Conservation (phyloP, 2,797 vertebrate genomes). For the Bucorvus abyssinicus region DNA sequence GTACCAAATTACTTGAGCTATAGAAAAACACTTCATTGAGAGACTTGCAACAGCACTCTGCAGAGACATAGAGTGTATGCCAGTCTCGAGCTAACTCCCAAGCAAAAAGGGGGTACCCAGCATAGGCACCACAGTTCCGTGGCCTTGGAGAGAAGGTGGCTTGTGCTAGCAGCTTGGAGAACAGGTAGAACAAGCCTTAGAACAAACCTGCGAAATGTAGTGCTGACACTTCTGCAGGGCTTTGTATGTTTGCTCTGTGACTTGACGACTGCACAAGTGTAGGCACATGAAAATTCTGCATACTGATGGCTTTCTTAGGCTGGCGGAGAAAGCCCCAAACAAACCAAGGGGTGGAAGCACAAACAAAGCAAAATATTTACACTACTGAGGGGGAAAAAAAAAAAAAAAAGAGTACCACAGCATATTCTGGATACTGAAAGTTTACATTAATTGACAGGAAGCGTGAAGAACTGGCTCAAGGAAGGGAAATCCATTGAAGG, state of each 20-base stretch:
- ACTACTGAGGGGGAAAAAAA: neutral
- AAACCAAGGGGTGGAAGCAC: neutral
- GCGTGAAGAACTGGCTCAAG: neutral
- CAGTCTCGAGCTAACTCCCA: neutral
- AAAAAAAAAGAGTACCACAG: neutral
- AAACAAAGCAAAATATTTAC: neutral
- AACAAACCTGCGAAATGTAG: neutral
- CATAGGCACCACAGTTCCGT: neutral
- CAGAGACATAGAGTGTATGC: accelerated
- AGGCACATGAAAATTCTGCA: neutral
- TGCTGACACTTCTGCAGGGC: neutral
- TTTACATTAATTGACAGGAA: neutral
- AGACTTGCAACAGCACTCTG: neutral
- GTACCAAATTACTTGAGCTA: neutral
- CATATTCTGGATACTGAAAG: neutral
- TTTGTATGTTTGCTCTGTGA: slow-evolving; percentile 18
- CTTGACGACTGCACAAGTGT: neutral
- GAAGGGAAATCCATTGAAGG: neutral
- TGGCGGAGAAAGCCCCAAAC: neutral
- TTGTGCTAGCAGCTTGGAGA: neutral
- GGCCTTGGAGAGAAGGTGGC: neutral
- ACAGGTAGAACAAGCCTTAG: neutral
- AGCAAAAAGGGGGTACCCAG: neutral
- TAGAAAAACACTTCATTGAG: neutral
- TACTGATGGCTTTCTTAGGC: neutral